phyloP scores from a whole-genome alignment of 1,140 invertebrate species.

The Polypedilum pembai region DNA sequence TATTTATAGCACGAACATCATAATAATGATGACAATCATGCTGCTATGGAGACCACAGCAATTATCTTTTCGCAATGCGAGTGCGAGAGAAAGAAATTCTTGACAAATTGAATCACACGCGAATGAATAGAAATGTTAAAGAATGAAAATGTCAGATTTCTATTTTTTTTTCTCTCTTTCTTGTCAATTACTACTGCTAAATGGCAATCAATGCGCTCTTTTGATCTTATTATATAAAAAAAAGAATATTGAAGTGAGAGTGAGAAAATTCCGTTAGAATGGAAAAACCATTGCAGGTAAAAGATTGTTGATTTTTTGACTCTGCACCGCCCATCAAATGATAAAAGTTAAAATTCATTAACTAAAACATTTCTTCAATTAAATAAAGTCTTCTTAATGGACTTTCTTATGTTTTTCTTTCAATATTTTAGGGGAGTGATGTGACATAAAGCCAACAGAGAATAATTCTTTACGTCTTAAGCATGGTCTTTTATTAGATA shows the following conservation, averaged over 20 bases:
- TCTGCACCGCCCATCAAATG: not conserved
- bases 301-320: not conserved
- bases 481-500: too few species aligned
- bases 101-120: not conserved
- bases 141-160: not conserved
- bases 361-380: not conserved
- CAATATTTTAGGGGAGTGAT: too few species aligned
- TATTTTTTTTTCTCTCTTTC: not conserved
- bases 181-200: not conserved
- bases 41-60: not conserved
- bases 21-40: conserved; percentile 5
- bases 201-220: not conserved
- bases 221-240: not conserved
- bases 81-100: not conserved
- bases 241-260: not conserved
- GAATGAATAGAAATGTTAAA: not conserved
- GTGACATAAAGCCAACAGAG: too few species aligned
- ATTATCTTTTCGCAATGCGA: not conserved
- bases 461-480: too few species aligned
- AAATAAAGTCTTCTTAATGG: too few species aligned
- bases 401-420: too few species aligned
- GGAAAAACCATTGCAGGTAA: not conserved
- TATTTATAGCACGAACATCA: not conserved
- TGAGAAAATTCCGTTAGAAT: not conserved
- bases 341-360: conserved; percentile 14